These are phyloP conservation scores for Lumbricus terrestris DNA, from an alignment of 2,888 invertebrate species.

Conservation along the genomic window DNA sequence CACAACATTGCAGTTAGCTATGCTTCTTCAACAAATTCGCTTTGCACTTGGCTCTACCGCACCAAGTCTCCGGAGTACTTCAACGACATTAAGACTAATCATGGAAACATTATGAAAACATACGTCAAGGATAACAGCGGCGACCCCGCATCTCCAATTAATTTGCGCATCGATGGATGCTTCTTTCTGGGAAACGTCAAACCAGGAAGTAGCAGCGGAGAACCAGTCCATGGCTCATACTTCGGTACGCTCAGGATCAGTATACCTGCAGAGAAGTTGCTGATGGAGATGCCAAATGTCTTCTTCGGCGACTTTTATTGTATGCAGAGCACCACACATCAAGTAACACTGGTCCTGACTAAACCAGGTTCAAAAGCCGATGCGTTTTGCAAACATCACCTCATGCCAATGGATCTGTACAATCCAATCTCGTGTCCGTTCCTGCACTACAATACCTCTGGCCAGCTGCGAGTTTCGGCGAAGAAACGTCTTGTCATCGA, in stretches of 20 bases:
- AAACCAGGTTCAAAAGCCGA: slow-evolving; percentile 22
- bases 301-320: slow-evolving; percentile 18
- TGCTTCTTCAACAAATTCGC: not conserved
- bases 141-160: slow-evolving; percentile 27
- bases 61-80: slow-evolving; percentile 33
- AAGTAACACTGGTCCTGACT: slow-evolving; percentile 31
- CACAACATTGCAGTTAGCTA: not conserved
- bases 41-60: slow-evolving; percentile 26
- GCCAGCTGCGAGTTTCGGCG: not conserved
- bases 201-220: not conserved
- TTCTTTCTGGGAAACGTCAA: slow-evolving; percentile 31
- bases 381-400: slow-evolving; percentile 9
- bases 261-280: not conserved
- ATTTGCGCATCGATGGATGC: slow-evolving; percentile 23
- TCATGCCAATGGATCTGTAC: slow-evolving; percentile 13
- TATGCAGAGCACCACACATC: not conserved
- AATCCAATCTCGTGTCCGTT: slow-evolving; percentile 15
- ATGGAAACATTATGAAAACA: slow-evolving; percentile 28
- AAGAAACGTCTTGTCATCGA: slow-evolving; percentile 10
- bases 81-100: not conserved
- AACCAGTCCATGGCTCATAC: not conserved
- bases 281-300: not conserved
- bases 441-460: not conserved
- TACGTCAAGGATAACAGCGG: slow-evolving; percentile 29
- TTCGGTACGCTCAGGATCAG: slow-evolving; percentile 21